Conservation (phyloP, 2,113 vertebrate genomes). For the Dicrurus megarhynchus region DNA sequence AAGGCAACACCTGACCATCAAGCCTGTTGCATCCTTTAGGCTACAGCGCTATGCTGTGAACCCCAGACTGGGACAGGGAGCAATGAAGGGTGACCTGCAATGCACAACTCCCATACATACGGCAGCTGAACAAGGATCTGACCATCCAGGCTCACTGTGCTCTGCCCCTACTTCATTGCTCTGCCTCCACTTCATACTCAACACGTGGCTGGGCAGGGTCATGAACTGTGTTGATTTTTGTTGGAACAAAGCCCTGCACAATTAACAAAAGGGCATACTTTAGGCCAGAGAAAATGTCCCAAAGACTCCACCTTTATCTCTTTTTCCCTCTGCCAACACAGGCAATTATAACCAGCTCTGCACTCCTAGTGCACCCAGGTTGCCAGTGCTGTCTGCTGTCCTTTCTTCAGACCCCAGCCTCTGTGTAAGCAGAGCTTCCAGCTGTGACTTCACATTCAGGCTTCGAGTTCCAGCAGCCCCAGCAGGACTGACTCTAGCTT, state of each 20-base stretch:
- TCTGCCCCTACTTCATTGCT: background rate
- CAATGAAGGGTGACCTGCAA: background rate
- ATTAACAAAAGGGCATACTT: background rate
- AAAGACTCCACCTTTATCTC: background rate
- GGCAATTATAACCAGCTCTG: background rate
- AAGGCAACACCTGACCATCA: background rate
- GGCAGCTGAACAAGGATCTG: background rate
- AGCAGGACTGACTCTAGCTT: background rate
- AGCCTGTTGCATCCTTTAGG: background rate
- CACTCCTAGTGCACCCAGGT: background rate
- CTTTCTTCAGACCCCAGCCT: background rate
- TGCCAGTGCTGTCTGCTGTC: background rate
- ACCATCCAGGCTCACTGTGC: background rate
- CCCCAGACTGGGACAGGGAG: rapidly evolving
- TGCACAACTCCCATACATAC: background rate
- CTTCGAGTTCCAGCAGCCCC: background rate
- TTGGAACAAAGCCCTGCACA: background rate
- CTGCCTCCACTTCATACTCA: background rate
- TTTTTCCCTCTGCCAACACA: background rate
- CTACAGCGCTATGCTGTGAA: background rate
- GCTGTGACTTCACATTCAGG: background rate
- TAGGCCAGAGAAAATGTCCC: background rate
- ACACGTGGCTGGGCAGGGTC: background rate
- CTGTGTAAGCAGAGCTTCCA: background rate
- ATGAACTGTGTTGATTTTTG: background rate